Base-by-base conservation (phyloP, 2,888 invertebrate species). In the Microdon myrmicae region DNA sequence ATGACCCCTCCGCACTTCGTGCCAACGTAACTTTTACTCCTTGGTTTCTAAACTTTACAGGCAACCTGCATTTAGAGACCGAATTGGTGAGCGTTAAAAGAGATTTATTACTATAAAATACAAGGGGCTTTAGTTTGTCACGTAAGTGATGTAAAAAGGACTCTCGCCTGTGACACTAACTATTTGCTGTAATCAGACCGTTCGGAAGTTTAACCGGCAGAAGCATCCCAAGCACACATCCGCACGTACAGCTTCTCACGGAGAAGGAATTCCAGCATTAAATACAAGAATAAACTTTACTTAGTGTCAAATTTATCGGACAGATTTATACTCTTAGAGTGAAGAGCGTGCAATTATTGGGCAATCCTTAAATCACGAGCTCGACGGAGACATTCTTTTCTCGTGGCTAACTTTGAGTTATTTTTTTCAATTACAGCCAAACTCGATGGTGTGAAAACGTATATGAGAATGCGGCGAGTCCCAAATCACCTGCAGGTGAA, bases 371-470 rank as follows among this genome's bases (percentile, higher is more conserved):
- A 34, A 54, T 37, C 47, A 23, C 35, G 25, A 26, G 32, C 31
- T 20, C 32, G 25, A 39, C 26, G n/a, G 44, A 10, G n/a, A 13
- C 3, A 7, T 32, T 31, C n/a, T 31, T 39, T 16, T 12, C 5
- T 22, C n/a, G 10, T 9, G n/a, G n/a, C n/a, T n/a, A n/a, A n/a
- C n/a, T n/a, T n/a, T n/a, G n/a, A n/a, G n/a, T n/a, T n/a, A n/a
- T n/a, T n/a, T n/a, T n/a, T 56, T 58, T 54, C 75, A 80, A 74
- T 88, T 88, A 43, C 87, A 98, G 97, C 96, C 31, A 96, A 96
- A 84, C 84, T 98, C 79, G 98, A 98, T 78, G 96, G 94, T 32
- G 97, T 98, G 67, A 98, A 98, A 83, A 97, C 96, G 3, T 98
- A 97, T 81, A 97, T 98, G 97, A 85, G 94, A 68, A 92, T 97